These are phyloP conservation scores for Saguinus midas DNA, from an alignment of 2,113 vertebrate genomes.

Conservation along the genomic window DNA sequence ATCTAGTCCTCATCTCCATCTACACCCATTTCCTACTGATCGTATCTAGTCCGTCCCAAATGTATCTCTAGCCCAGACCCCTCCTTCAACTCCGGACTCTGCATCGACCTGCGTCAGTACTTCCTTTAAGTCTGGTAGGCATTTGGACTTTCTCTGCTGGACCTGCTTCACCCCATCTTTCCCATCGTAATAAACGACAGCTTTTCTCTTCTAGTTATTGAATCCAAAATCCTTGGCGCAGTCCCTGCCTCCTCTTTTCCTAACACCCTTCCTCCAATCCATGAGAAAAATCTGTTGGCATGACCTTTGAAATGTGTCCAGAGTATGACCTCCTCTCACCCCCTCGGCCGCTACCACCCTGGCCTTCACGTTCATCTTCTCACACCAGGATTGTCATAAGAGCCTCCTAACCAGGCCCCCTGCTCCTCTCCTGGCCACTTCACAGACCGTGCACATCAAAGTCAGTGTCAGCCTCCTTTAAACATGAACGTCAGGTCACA, in stretches of 20 bases:
- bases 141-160: not conserved
- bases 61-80: not conserved
- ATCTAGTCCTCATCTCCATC: too few relatives aligned
- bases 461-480: not conserved
- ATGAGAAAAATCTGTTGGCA: not conserved
- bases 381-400: not conserved
- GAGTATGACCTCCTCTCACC: not conserved
- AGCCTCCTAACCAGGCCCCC: not conserved
- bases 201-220: not conserved
- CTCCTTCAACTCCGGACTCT: not conserved
- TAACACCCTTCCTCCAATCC: not conserved
- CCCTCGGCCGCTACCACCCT: fast-evolving
- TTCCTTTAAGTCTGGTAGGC: not conserved
- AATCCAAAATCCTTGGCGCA: not conserved
- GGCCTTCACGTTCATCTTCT: not conserved
- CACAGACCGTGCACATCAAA: not conserved
- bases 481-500: too few relatives aligned
- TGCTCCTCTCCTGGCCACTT: not conserved
- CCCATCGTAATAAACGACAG: not conserved
- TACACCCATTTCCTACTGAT: not conserved
- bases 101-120: not conserved
- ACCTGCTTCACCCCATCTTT: not conserved
- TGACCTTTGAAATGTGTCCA: not conserved
- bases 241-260: not conserved
- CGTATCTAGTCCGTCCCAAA: not conserved